phyloP scores from a whole-genome alignment of 2,888 invertebrate genomes.

The Mallateleia sp. region DNA sequence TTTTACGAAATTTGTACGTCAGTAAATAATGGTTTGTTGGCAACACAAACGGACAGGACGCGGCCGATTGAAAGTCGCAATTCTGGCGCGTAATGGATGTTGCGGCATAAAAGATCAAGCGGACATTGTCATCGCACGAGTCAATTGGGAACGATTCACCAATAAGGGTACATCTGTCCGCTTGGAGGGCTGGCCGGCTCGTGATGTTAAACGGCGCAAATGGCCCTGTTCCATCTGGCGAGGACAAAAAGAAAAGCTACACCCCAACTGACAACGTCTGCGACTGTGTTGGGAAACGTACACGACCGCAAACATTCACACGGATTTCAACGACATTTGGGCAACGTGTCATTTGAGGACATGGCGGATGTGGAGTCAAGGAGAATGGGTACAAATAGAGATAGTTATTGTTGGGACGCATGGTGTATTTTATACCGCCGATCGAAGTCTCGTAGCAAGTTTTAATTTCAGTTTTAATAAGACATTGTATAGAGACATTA shows the following conservation, averaged over 20 bases:
- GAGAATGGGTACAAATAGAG: slow-evolving; percentile 37
- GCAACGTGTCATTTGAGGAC: slow-evolving; percentile 39
- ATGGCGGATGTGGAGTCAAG: slow-evolving; percentile 57
- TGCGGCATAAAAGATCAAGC: slow-evolving; percentile 58
- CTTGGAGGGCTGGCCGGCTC: slow-evolving; percentile 75
- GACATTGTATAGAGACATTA: slow-evolving; percentile 48
- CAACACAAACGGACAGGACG: slow-evolving; percentile 34
- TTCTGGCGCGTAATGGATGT: slow-evolving; percentile 55
- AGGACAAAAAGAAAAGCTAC: slow-evolving; percentile 84
- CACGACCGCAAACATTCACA: slow-evolving; percentile 56
- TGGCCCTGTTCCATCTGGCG: slow-evolving; percentile 84
- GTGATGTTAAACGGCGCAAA: slow-evolving; percentile 82
- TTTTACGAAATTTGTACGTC: slow-evolving; percentile 46
- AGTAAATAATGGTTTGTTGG: slow-evolving; percentile 49
- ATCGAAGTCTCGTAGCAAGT: too few relatives aligned
- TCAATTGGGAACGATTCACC: slow-evolving; percentile 77
- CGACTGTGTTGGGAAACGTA: slow-evolving; percentile 57
- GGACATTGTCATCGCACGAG: slow-evolving; percentile 75
- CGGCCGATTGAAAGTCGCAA: slow-evolving; percentile 48
- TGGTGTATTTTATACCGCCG: neutral
- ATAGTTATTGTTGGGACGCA: neutral
- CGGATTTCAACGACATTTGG: slow-evolving; percentile 66
- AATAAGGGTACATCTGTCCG: slow-evolving; percentile 83
- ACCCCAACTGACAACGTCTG: slow-evolving; percentile 74
- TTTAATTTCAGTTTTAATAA: neutral